These are phyloP conservation scores for Myrmecophaga tridactyla DNA, from an alignment of 2,113 vertebrate genomes.

Conservation along the genomic window DNA sequence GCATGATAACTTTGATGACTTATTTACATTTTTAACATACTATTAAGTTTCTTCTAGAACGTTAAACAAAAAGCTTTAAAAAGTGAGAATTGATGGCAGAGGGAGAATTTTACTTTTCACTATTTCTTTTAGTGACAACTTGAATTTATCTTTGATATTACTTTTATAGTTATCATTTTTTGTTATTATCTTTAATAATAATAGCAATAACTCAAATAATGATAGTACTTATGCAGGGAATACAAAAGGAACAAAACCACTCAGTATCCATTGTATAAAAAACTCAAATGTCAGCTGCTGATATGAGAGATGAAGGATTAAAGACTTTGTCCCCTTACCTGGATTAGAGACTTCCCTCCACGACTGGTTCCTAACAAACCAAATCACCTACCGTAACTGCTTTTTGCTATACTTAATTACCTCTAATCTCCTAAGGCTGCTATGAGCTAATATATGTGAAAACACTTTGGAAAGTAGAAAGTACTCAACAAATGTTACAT, in stretches of 20 bases:
- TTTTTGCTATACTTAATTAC: slow-evolving; percentile 12
- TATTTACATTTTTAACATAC: background rate
- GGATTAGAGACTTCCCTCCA: background rate
- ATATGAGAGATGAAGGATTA: background rate
- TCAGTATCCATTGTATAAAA: background rate
- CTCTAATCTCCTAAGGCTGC: slow-evolving; percentile 22
- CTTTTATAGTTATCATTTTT: background rate
- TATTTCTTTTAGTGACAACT: background rate
- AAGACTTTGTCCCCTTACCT: slow-evolving; percentile 20
- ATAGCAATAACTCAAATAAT: background rate
- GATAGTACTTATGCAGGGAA: background rate
- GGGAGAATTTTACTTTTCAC: background rate
- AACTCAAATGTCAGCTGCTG: background rate
- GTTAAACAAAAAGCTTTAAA: background rate
- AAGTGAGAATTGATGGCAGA: background rate
- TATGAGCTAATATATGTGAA: slow-evolving; percentile 44
- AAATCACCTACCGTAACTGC: background rate
- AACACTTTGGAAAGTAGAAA: slow-evolving; percentile 54
- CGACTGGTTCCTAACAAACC: background rate
- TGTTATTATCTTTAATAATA: no score
- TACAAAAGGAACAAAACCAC: background rate
- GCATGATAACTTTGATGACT: background rate
- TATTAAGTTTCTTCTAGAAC: slow-evolving; percentile 10
- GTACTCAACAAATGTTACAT: slow-evolving; percentile 14
- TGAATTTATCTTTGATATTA: background rate